A percentile compares a stretch with the other conserved stretches of the same genome.
These are phyloP conservation scores for Anthonomus grandis DNA, from an alignment of 1,140 invertebrate genomes.

Conservation along the genomic window DNA sequence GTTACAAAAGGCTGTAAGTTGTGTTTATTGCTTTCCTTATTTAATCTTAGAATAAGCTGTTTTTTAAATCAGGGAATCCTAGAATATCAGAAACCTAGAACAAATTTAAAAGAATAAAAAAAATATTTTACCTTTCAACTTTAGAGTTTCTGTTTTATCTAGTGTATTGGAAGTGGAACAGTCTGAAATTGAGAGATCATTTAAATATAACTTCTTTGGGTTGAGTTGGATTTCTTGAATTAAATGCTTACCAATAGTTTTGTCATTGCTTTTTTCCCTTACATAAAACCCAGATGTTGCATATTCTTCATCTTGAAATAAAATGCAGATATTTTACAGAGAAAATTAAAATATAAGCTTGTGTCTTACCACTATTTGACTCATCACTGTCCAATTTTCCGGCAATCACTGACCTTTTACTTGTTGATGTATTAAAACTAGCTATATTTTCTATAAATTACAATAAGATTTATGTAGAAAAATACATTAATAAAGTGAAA, in stretches of 20 bases:
- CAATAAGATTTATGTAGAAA: background rate
- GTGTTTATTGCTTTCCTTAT: too few relatives aligned
- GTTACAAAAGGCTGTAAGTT: too few relatives aligned
- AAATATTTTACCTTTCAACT: too few relatives aligned
- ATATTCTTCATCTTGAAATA: slow-evolving; percentile 21
- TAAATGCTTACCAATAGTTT: slow-evolving; percentile 11
- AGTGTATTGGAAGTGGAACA: too few relatives aligned
- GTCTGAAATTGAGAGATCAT: too few relatives aligned
- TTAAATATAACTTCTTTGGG: too few relatives aligned
- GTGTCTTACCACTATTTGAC: slow-evolving; percentile 21
- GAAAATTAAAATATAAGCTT: background rate
- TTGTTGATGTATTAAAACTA: slow-evolving; percentile 19
- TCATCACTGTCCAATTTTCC: slow-evolving; percentile 12
- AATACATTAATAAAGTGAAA: background rate
- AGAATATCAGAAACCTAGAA: too few relatives aligned
- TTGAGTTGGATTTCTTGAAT: too few relatives aligned
- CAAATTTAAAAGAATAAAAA: too few relatives aligned
- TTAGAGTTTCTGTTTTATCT: too few relatives aligned
- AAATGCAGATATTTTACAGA: background rate
- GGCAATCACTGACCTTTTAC: slow-evolving; percentile 12
- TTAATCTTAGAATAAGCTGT: too few relatives aligned
- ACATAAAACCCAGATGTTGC: slow-evolving; percentile 21
- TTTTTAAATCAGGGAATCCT: too few relatives aligned
- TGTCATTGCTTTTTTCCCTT: slow-evolving; percentile 19
- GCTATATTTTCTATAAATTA: slow-evolving; percentile 13